Evolutionary conservation across 1,140 invertebrate genomes (phyloP).

Genomic region (Meteorus sp.): DNA sequence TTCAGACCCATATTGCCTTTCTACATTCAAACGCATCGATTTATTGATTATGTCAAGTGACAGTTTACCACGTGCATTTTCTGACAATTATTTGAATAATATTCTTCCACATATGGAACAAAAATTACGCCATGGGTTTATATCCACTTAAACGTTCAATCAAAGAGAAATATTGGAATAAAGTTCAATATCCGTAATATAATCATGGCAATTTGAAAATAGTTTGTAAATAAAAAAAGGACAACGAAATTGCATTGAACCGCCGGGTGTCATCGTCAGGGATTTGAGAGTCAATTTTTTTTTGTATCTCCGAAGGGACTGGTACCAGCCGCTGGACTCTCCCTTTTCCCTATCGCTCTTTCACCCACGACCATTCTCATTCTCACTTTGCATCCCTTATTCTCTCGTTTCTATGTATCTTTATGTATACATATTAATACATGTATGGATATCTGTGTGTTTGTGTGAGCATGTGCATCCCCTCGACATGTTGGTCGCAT

Average conservation of each 20-base stretch:
- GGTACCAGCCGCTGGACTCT: slow-evolving; percentile 37
- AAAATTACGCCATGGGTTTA: too few relatives aligned
- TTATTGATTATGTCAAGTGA: slow-evolving; percentile 18
- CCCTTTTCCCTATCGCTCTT: slow-evolving; percentile 32
- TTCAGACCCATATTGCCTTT: neutral
- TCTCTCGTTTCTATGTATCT: too few relatives aligned
- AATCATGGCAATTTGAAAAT: neutral
- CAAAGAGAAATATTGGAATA: too few relatives aligned
- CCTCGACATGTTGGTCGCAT: slow-evolving; percentile 55
- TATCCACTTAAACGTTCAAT: too few relatives aligned
- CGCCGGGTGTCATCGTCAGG: slow-evolving; percentile 29
- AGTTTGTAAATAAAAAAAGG: neutral
- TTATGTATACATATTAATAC: too few relatives aligned
- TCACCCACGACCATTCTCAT: slow-evolving; percentile 27
- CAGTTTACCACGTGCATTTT: slow-evolving; percentile 8
- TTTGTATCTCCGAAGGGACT: slow-evolving; percentile 26
- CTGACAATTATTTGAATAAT: too few relatives aligned
- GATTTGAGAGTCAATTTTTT: slow-evolving; percentile 51
- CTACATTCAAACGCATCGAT: slow-evolving; percentile 19
- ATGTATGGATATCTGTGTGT: slow-evolving; percentile 4
- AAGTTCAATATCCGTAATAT: neutral
- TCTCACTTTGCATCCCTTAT: slow-evolving; percentile 33
- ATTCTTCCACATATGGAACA: too few relatives aligned
- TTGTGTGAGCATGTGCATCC: slow-evolving; percentile 42
- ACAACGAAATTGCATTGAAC: slow-evolving; percentile 27